Evolutionary conservation across 2,888 invertebrate species (phyloP).

Genomic region (Unio pictorum): DNA sequence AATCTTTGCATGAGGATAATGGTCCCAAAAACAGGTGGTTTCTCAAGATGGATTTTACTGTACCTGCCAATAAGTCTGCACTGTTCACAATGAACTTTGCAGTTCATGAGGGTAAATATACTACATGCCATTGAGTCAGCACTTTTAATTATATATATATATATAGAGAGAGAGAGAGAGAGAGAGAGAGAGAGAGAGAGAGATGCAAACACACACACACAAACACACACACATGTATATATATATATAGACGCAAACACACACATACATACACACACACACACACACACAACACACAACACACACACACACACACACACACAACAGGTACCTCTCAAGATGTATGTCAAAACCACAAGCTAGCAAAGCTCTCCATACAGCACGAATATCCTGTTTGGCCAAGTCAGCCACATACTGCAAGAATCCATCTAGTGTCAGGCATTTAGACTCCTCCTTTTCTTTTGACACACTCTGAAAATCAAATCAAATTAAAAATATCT

Average conservation of each 20-base stretch:
- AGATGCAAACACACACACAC: neutral
- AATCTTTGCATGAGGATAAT: too few species aligned
- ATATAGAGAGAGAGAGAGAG: neutral
- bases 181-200: neutral
- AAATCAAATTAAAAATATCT: neutral
- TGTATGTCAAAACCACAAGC: constrained; percentile 68
- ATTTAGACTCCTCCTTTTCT: constrained; percentile 48
- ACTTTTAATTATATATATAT: too few species aligned
- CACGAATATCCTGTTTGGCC: constrained; percentile 62
- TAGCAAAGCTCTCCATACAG: constrained; percentile 65
- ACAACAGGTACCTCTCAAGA: constrained; percentile 61
- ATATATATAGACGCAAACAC: neutral
- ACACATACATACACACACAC: neutral
- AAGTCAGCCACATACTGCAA: constrained; percentile 64
- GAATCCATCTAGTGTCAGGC: constrained; percentile 68
- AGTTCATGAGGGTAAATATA: too few species aligned
- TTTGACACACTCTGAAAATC: constrained; percentile 11
- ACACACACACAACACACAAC: neutral
- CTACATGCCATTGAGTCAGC: too few species aligned
- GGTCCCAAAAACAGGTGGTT: too few species aligned
- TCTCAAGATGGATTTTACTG: too few species aligned
- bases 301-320: neutral
- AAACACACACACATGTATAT: neutral
- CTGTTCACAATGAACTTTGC: too few species aligned
- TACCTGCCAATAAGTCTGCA: too few species aligned